Evolutionary conservation across 2,888 invertebrate species (phyloP).

Genomic region (Glyphotaelius pellucidus): DNA sequence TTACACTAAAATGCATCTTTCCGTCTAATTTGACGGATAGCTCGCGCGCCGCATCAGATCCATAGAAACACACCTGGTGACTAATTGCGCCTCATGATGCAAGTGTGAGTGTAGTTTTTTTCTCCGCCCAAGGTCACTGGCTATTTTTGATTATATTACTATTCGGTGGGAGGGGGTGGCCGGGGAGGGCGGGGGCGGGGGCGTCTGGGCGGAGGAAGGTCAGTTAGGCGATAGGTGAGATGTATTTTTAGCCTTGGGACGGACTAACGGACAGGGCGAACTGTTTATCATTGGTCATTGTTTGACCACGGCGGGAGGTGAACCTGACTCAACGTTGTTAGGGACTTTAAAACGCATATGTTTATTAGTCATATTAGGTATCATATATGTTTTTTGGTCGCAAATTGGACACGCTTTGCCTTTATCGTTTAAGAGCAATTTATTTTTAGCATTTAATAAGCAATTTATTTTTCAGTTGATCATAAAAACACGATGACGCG

Average conservation of each 20-base stretch:
- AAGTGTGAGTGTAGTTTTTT: conserved; percentile 35
- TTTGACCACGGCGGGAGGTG: background rate
- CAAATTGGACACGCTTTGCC: background rate
- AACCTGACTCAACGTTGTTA: background rate
- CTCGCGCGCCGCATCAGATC: background rate
- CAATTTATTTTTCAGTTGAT: background rate
- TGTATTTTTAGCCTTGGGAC: conserved; percentile 59
- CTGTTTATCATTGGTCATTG: conserved; percentile 51
- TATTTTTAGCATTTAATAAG: too few relatives aligned
- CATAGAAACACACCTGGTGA: background rate
- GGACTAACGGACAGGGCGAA: conserved; percentile 49
- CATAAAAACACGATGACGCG: background rate
- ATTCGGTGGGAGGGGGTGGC: conserved; percentile 23
- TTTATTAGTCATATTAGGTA: background rate
- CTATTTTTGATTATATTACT: conserved; percentile 60
- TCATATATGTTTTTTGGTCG: background rate
- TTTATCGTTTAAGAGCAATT: background rate
- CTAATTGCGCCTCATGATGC: conserved; percentile 13
- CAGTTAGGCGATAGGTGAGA: conserved; percentile 55
- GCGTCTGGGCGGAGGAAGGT: conserved; percentile 60
- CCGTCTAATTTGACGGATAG: background rate
- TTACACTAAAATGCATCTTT: background rate
- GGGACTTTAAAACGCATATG: background rate
- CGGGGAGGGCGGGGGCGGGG: conserved; percentile 42
- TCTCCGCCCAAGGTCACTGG: conserved; percentile 51